Base-by-base conservation (phyloP, 2,888 invertebrate species). In the Mactromeris polynyma region DNA sequence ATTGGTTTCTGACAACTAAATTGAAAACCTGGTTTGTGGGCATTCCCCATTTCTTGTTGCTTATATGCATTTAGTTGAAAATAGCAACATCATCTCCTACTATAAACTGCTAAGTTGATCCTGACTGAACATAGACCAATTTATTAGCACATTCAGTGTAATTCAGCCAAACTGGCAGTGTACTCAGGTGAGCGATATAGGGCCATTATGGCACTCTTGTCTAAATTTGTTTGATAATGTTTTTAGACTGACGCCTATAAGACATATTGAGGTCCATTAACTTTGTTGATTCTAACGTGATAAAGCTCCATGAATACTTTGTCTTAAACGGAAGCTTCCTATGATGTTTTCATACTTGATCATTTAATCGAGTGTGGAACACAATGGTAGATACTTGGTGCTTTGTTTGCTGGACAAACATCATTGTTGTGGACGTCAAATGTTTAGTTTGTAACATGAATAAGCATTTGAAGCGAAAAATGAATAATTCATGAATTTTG, bases 401-500 rank as follows among this genome's bases (percentile, higher is more conserved):
- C 69, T 31, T 36, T 83, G 42, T 83, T 83, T 83, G 19, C 42
- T 26, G 21, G 31, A 46, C 51, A 77, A 83, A 83, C 51, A 78
- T 36, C 36, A 54, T 46, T 84, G 40, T 46, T 40, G 3, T 83
- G 21, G 42, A 69, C 40, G 40, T 40, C 33, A 36, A 64, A 31
- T 40, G 80, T 80, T 58, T 33, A 80, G 64, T 42, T 26, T 80
- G 80, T 85, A 21, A 31, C 40, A 64, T 40, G 80, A 80, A 80
- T 31, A 80, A 21, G 33, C 38, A 14, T 19, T 3, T 51, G 26
- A 17, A 36, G 26, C 26, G 58, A 69, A 40, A 26, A 36, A 31
- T 82, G 69, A 82, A 82, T 82, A 36, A 82, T 82, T 82, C 64
- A 82, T 82, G 82, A 69, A 31, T 21, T 26, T 1, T 26, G 64